These are phyloP conservation scores for Datnioides undecimradiatus DNA, from an alignment of 2,113 vertebrate species.

Conservation along the genomic window DNA sequence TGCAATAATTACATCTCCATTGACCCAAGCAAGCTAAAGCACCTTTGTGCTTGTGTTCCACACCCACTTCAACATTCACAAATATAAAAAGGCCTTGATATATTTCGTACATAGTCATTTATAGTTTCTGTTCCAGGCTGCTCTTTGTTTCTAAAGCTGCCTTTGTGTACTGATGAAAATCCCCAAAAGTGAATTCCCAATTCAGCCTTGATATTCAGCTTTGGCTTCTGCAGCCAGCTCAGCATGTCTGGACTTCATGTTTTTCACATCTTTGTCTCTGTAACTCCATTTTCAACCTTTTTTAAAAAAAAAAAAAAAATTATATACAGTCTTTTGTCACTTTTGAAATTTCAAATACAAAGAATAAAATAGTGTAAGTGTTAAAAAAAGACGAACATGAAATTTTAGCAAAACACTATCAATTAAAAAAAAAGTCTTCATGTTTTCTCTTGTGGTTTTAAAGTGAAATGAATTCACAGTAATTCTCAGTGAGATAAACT, in stretches of 20 bases:
- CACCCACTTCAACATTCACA: neutral
- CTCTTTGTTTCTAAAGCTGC: neutral
- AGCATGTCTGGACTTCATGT: neutral
- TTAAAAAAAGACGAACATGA: no score
- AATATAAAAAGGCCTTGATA: neutral
- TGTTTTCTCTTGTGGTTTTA: neutral
- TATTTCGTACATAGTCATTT: neutral
- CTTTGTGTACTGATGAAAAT: constrained; percentile 32
- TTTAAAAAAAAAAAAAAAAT: no score
- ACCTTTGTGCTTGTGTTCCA: neutral
- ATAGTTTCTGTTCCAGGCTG: neutral
- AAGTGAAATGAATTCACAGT: neutral
- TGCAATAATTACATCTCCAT: neutral
- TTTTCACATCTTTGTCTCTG: neutral
- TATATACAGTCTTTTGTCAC: neutral
- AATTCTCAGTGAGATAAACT: neutral
- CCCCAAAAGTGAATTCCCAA: constrained; percentile 11
- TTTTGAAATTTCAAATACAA: neutral
- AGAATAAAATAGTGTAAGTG: neutral
- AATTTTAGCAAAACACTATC: neutral
- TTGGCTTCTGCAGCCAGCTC: neutral
- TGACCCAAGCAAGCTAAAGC: no score
- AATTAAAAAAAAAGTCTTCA: no score
- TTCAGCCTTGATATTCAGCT: constrained; percentile 1
- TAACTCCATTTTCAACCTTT: neutral